Evolutionary conservation across 2,888 invertebrate genomes (phyloP).

Genomic region (Apamea sordens): DNA sequence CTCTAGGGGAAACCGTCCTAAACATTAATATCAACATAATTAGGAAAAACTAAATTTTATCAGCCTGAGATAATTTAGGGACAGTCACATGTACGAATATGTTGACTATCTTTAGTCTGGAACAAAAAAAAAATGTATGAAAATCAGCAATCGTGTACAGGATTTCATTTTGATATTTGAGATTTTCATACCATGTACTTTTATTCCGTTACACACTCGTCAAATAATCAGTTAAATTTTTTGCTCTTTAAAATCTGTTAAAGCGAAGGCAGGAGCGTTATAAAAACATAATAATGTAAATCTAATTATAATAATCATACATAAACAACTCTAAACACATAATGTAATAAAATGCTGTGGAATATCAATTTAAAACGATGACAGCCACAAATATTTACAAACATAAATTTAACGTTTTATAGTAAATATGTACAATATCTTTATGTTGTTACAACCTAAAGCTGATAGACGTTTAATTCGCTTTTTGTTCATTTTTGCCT

Average conservation of each 20-base stretch:
- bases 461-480: no score
- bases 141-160: neutral
- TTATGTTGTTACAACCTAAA: neutral
- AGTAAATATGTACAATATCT: slow-evolving; percentile 19
- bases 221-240: neutral
- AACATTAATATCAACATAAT: no score
- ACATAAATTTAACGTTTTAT: neutral
- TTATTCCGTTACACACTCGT: neutral
- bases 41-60: no score
- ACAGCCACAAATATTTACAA: slow-evolving; percentile 21
- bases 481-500: neutral
- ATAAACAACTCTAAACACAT: slow-evolving; percentile 1
- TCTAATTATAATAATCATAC: slow-evolving; percentile 13
- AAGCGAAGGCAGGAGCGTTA: neutral
- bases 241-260: slow-evolving; percentile 50
- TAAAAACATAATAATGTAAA: slow-evolving; percentile 19
- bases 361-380: slow-evolving; percentile 33
- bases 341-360: neutral
- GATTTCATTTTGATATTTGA: neutral
- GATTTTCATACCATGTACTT: neutral
- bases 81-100: neutral
- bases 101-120: neutral
- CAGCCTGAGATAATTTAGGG: no score
- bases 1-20: neutral
- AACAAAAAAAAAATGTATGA: neutral